A percentile compares a stretch with the other conserved stretches of the same genome.
These are phyloP conservation scores for Diorhabda sublineata DNA, from an alignment of 1,140 invertebrate genomes.

Conservation along the genomic window DNA sequence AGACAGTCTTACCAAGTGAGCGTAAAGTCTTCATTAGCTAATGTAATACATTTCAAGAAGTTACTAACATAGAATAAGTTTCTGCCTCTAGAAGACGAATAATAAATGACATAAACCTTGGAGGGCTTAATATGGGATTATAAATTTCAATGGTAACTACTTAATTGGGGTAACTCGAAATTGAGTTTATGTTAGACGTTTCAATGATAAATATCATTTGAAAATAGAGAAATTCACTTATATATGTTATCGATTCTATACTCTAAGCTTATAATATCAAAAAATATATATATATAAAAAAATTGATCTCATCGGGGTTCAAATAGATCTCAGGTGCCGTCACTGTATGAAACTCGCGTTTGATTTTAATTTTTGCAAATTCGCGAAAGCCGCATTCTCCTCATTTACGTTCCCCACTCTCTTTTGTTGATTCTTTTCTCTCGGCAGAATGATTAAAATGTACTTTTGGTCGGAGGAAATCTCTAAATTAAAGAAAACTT, in stretches of 20 bases:
- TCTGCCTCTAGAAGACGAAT: background rate
- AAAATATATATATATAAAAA: no score
- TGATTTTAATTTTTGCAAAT: slow-evolving; percentile 13
- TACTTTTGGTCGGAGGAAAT: slow-evolving; percentile 7
- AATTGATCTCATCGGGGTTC: no score
- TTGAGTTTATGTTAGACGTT: no score
- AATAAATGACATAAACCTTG: no score
- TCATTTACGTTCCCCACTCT: slow-evolving; percentile 9
- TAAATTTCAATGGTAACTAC: no score
- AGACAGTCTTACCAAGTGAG: background rate
- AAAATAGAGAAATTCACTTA: no score
- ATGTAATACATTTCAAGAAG: background rate
- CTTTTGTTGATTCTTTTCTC: slow-evolving; percentile 11
- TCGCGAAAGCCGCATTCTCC: slow-evolving; percentile 9
- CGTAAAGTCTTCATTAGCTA: slow-evolving; percentile 10
- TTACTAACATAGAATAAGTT: background rate
- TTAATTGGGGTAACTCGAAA: no score
- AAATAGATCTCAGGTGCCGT: background rate
- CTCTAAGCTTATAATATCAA: no score
- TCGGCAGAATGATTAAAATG: slow-evolving; percentile 14
- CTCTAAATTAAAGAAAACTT: slow-evolving; percentile 10
- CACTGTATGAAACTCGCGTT: background rate
- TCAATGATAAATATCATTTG: no score
- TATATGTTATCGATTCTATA: no score
- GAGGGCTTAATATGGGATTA: no score